phyloP scores from a whole-genome alignment of 2,888 invertebrate species.

The Mongoloraphidia duomilia region DNA sequence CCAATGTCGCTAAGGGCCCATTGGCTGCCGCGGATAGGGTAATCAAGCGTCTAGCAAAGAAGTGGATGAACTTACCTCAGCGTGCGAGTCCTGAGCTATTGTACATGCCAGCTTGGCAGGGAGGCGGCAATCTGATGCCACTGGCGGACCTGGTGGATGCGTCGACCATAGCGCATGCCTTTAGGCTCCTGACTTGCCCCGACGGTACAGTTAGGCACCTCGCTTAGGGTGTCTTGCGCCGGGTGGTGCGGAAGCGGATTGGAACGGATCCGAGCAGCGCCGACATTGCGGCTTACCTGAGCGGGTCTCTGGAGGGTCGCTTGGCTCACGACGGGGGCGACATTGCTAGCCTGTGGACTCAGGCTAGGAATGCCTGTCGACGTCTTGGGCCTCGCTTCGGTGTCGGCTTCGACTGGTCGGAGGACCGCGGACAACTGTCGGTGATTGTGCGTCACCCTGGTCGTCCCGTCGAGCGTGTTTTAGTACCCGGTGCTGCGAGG shows the following conservation, averaged over 20 bases:
- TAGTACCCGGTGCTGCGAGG: too few relatives aligned
- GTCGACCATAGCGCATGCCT: too few relatives aligned
- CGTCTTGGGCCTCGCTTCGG: too few relatives aligned
- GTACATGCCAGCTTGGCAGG: slow-evolving; percentile 13
- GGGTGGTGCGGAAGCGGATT: slow-evolving; percentile 11
- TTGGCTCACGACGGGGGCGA: slow-evolving; percentile 11
- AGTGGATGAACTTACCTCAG: slow-evolving; percentile 20
- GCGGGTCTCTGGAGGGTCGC: slow-evolving; percentile 14
- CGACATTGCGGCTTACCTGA: slow-evolving; percentile 17
- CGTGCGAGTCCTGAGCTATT: slow-evolving; percentile 19
- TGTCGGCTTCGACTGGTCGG: too few relatives aligned
- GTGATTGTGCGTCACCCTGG: too few relatives aligned
- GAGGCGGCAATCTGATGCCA: slow-evolving; percentile 20
- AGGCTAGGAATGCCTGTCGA: too few relatives aligned
- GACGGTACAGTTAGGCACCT: slow-evolving; percentile 11
- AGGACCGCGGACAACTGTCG: too few relatives aligned
- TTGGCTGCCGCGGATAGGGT: slow-evolving; percentile 15
- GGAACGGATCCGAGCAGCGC: slow-evolving; percentile 6
- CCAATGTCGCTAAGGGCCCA: too few relatives aligned
- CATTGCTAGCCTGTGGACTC: too few relatives aligned
- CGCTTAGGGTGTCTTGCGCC: slow-evolving; percentile 13
- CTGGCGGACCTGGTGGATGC: too few relatives aligned
- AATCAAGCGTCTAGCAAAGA: slow-evolving; percentile 14
- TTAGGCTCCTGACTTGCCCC: too few relatives aligned
- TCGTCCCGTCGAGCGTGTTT: too few relatives aligned